Base-by-base conservation (phyloP, 2,113 vertebrate genomes). In the Callipepla californica region DNA sequence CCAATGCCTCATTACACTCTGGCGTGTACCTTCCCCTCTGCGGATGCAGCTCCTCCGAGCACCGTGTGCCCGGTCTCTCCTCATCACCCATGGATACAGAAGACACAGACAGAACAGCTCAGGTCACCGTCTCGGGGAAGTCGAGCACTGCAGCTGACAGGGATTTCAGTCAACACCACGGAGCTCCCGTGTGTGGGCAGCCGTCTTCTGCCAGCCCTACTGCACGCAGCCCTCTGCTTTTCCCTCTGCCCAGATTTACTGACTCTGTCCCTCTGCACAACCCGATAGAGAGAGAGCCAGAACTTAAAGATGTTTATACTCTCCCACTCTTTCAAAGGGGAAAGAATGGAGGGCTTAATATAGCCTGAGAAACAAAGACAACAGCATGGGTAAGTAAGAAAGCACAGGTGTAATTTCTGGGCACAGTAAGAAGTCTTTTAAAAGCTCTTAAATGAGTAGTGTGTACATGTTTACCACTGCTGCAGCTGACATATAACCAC, bases 351-450 rank as follows among this genome's bases (percentile, higher is more conserved):
- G 18, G 66, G 73, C 73, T 95, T 93, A 94, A 86, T 92, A 79
- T 79, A 88, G 57, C 76, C 74, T 62, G 26, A 86, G 87, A 93
- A 96, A 87, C 80, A 92, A 94, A 95, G 90, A 34, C 83, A 85
- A 66, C 86, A 86, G 69, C 93, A 87, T 55, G 88, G 80, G 76
- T 76, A 96, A 95, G 93, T 66, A 97, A 92, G 87, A 92, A 87
- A 95, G 91, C 92, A 91, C 89, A 96, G 96, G 95, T 94, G 96
- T 95, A 97, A 96, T 97, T 97, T 95, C 95, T 96, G 80, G 76
- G 73, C 96, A 80, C 96, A 95, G 96, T 89, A 40, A 96, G 96
- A 76, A 93, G 85, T 90, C 95, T 94, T 97, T 96, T 95, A 95
- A 96, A 89, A 89, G 91, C 91, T 90, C 95, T 95, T 96, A 95